These are phyloP conservation scores for Smittia aterrima DNA, from an alignment of 2,888 invertebrate species.

Conservation along the genomic window DNA sequence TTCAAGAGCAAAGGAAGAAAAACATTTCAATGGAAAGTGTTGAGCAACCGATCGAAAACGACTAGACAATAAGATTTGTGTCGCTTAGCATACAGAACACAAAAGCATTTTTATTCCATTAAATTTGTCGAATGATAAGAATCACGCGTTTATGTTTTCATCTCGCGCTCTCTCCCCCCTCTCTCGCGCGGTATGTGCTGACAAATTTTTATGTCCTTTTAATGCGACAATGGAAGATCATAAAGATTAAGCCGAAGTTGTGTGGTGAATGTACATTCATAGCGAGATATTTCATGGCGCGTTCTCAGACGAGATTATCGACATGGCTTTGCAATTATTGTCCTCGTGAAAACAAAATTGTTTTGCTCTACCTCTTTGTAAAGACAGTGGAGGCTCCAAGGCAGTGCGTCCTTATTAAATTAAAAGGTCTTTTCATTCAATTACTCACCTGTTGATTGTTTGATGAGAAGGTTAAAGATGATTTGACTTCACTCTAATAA, in stretches of 20 bases:
- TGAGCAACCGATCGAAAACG: not conserved
- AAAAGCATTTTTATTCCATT: not conserved
- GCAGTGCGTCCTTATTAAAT: too few species aligned
- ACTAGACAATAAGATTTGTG: not conserved
- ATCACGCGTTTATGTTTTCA: not conserved
- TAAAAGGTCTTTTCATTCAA: too few species aligned
- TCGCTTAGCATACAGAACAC: not conserved
- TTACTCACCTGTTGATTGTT: too few species aligned
- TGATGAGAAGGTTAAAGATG: too few species aligned
- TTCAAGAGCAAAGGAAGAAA: constrained; percentile 1
- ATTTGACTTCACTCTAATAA: too few species aligned
- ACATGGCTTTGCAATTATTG: not conserved
- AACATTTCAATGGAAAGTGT: constrained; percentile 17
- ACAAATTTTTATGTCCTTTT: constrained; percentile 27
- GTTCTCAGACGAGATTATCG: too few species aligned
- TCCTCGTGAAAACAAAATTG: not conserved
- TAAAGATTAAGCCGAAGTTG: too few species aligned
- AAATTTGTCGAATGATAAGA: constrained; percentile 8
- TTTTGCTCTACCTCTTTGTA: not conserved
- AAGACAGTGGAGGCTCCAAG: too few species aligned
- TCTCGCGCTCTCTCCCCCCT: not conserved
- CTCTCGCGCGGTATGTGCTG: not conserved
- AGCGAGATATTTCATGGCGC: too few species aligned
- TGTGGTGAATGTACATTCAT: too few species aligned
- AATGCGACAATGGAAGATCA: not conserved